A percentile compares a stretch with the other conserved stretches of the same genome.
Conservation (phyloP, 2,797 vertebrate species). For the Neomorphus geoffroyi region DNA sequence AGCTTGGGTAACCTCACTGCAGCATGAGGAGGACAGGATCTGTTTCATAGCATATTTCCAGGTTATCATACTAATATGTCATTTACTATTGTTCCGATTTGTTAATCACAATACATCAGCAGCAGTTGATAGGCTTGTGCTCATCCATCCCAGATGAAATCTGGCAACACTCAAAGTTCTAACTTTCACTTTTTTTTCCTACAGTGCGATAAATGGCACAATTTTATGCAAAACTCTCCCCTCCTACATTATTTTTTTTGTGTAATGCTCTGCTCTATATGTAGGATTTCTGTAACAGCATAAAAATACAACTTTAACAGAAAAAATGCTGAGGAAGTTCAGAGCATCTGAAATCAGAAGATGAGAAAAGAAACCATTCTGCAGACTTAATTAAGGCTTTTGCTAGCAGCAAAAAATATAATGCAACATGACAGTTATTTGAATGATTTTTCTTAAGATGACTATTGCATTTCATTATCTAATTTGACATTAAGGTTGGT, state of each 20-base stretch:
- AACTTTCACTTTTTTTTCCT: background rate
- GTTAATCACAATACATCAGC: background rate
- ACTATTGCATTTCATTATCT: slow-evolving; percentile 68
- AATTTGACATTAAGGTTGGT: slow-evolving; percentile 74
- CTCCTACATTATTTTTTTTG: background rate
- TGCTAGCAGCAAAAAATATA: slow-evolving; percentile 52
- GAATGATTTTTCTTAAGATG: slow-evolving; percentile 62
- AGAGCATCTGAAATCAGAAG: slow-evolving; percentile 41
- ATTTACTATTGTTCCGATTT: background rate
- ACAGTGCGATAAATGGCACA: background rate
- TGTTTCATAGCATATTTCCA: background rate
- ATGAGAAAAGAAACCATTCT: slow-evolving; percentile 39
- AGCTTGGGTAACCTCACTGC: background rate
- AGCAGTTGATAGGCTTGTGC: background rate
- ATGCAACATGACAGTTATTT: slow-evolving; percentile 65
- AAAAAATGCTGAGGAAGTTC: slow-evolving; percentile 37
- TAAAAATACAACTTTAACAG: background rate
- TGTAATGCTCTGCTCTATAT: background rate
- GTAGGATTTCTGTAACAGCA: background rate
- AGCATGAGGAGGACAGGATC: background rate
- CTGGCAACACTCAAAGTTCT: background rate
- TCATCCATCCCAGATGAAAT: background rate
- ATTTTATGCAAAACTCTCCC: background rate
- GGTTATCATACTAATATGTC: background rate
- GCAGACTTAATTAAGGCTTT: slow-evolving; percentile 61